Base-by-base conservation (phyloP, 2,797 vertebrate species). In the Lophius americanus region DNA sequence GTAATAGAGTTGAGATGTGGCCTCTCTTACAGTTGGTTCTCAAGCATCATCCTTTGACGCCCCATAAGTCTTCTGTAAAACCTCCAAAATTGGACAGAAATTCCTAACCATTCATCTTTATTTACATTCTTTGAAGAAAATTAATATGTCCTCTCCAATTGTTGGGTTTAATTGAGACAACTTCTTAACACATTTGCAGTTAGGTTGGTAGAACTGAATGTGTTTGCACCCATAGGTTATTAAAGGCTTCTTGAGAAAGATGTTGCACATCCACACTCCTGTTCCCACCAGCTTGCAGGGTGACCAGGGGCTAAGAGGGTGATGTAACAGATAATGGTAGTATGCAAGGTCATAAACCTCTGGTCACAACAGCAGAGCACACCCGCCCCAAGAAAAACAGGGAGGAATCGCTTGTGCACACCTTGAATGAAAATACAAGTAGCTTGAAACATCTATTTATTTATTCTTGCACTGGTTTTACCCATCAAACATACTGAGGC, bases 271-370 rank as follows among this genome's bases (percentile, higher is more conserved):
- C 85, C 74, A 71, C 35, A 46, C 64, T 73, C 51, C 38, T 88
- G 92, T 91, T 91, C 88, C 87, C 76, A 35, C 61, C 56, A 53
- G 75, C 71, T 86, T 67, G 81, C 70, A 69, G 57, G 68, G 82
- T 44, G 60, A 83, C 73, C 84, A 85, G 79, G 76, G 81, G 84
- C 81, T 76, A 86, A 76, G 60, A 60, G 71, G 71, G 83, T 76
- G 82, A 83, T 67, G 67, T 59, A 77, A 75, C 63, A 79, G 69
- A 72, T 73, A 80, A 80, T 76, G 67, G 63, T 71, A 49, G 60
- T 13, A 60, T 67, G 66, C 55, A 41, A 73, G 76, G 76, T 87
- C 73, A 42, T 88, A 91, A 89, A 92, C 85, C 49, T 86, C 81
- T 85, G 76, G 56, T 65, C 80, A 67, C 43, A 60, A 42, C 76